Evolutionary conservation across 2,113 vertebrate species (phyloP).

Genomic region (Ivindomyrus marchei): DNA sequence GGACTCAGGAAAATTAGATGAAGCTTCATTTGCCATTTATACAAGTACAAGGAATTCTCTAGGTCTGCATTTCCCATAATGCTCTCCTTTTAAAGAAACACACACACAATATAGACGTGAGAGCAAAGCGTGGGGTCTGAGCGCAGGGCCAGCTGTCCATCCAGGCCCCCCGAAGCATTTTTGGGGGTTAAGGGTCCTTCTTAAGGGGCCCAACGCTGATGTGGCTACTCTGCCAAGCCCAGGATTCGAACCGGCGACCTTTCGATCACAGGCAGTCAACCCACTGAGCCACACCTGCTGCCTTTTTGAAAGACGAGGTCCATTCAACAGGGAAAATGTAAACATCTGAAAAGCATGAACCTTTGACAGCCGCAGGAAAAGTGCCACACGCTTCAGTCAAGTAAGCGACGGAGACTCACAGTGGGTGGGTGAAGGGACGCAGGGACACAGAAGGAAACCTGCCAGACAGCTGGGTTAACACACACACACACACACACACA

Average conservation of each 20-base stretch:
- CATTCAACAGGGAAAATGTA: not conserved
- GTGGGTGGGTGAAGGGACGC: not conserved
- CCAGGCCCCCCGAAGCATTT: not conserved
- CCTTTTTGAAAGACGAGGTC: not conserved
- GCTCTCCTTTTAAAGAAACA: not conserved
- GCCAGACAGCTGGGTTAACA: not conserved
- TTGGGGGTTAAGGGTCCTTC: not conserved
- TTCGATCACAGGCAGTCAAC: not conserved
- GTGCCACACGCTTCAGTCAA: not conserved
- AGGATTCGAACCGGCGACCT: not conserved
- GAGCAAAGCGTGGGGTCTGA: not conserved
- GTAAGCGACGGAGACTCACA: not conserved
- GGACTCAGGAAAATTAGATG: not conserved
- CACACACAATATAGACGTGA: not conserved
- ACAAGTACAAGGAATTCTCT: not conserved
- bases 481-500: not conserved
- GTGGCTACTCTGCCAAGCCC: not conserved
- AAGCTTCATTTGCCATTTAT: not conserved
- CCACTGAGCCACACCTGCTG: not conserved
- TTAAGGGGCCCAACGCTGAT: not conserved
- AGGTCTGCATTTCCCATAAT: not conserved
- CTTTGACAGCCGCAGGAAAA: not conserved
- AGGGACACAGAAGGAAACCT: not conserved
- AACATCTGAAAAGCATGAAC: not conserved
- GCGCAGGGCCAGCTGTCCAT: not conserved